phyloP scores from a whole-genome alignment of 2,113 vertebrate species.

The western clawed frog (Xenopus tropicalis) region UCB_Xtro_10.0 CM004446.2:81409501-81410000 shows the following conservation, averaged over 20 bases:
- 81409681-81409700: slow-evolving; percentile 58
- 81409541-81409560: slow-evolving; percentile 62
- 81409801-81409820: slow-evolving; percentile 69
- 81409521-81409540: slow-evolving; percentile 62
- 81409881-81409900: slow-evolving; percentile 68
- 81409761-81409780: slow-evolving; percentile 51
- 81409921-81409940: background rate
- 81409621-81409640: slow-evolving; percentile 63
- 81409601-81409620: slow-evolving; percentile 62
- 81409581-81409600: slow-evolving; percentile 71
- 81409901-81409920: slow-evolving; percentile 73
- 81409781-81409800: slow-evolving; percentile 56
- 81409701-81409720: slow-evolving; percentile 66
- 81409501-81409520: slow-evolving; percentile 73
- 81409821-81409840: slow-evolving; percentile 63
- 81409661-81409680: slow-evolving; percentile 72
- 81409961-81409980: slow-evolving; percentile 3
- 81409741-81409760: slow-evolving; percentile 57
- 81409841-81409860: slow-evolving; percentile 53
- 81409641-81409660: slow-evolving; percentile 69
- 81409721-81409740: slow-evolving; percentile 59
- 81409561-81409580: slow-evolving; percentile 62
- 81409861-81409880: slow-evolving; percentile 54
- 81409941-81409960: background rate
- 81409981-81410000: background rate